Conservation (phyloP, 2,888 invertebrate species). For the Ophioninae sp. region DNA sequence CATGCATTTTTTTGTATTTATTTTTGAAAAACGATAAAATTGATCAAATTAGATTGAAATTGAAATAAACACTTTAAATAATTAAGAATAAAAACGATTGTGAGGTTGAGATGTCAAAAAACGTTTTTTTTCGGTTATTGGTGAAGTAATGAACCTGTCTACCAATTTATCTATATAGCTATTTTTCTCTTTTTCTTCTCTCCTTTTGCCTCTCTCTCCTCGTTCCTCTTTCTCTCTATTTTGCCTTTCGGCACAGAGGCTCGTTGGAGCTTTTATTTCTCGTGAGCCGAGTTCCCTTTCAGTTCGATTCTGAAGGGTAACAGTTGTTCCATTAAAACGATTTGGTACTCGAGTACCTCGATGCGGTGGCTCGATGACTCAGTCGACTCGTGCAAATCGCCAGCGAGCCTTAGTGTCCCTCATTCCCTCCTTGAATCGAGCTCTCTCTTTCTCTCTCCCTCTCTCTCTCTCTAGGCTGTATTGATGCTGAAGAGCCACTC, state of each 20-base stretch:
- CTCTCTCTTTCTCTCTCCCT: slow-evolving; percentile 25
- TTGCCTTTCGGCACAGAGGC: slow-evolving; percentile 5
- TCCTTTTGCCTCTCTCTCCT: background rate
- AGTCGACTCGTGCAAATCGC: slow-evolving; percentile 55
- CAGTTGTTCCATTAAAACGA: slow-evolving; percentile 78
- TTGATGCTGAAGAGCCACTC: slow-evolving; percentile 70
- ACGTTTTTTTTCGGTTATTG: too few species aligned
- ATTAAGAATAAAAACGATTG: too few species aligned
- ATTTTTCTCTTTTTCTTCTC: background rate
- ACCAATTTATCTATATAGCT: too few species aligned
- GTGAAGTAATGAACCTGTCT: too few species aligned
- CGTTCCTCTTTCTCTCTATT: background rate
- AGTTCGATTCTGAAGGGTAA: slow-evolving; percentile 68
- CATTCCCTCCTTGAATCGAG: background rate
- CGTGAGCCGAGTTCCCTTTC: slow-evolving; percentile 38
- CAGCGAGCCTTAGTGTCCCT: slow-evolving; percentile 25
- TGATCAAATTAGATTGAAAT: too few species aligned
- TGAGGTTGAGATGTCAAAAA: too few species aligned
- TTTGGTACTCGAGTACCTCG: slow-evolving; percentile 74
- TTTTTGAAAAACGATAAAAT: too few species aligned
- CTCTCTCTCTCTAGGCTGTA: slow-evolving; percentile 62
- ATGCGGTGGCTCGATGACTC: slow-evolving; percentile 60
- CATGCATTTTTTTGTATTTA: too few species aligned
- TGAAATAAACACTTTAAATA: too few species aligned
- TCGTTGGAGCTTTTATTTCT: slow-evolving; percentile 39